Percentiles rank a stretch among this genome's conserved stretches.
phyloP scores from a whole-genome alignment of 2,113 vertebrate species.

The Fulmarus glacialis region DNA sequence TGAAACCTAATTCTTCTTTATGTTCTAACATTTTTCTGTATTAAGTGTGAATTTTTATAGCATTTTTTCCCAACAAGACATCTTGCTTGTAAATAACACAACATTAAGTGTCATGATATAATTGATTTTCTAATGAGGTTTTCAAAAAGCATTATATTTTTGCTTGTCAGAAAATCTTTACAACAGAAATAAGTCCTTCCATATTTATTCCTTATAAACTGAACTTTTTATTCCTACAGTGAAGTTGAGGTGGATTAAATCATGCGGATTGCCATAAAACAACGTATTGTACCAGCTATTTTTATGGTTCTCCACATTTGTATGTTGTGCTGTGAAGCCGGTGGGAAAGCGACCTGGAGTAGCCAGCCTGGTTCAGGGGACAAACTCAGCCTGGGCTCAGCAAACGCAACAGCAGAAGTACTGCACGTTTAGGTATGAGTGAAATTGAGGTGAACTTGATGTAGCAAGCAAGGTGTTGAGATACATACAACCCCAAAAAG shows the following conservation, averaged over 20 bases:
- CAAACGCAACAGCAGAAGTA: accelerated
- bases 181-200: constrained; percentile 43
- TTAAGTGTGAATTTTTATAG: constrained; percentile 62
- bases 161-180: constrained; percentile 69
- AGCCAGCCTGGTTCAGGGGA: accelerated
- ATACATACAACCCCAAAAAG: not conserved
- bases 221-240: constrained; percentile 3
- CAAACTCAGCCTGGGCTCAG: not conserved
- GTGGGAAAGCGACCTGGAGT: not conserved
- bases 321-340: accelerated
- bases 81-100: constrained; percentile 65
- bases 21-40: constrained; percentile 45
- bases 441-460: accelerated
- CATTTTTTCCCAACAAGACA: constrained; percentile 38
- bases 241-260: not conserved
- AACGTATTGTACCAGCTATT: accelerated
- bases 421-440: accelerated
- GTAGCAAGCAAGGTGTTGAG: accelerated
- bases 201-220: constrained; percentile 7
- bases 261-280: not conserved
- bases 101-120: constrained; percentile 66
- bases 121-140: constrained; percentile 73
- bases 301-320: not conserved
- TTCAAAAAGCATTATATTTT: constrained; percentile 69
- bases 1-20: constrained; percentile 59